Base-by-base conservation (phyloP, 2,888 invertebrate genomes). In the Pyrrhia umbra region DNA sequence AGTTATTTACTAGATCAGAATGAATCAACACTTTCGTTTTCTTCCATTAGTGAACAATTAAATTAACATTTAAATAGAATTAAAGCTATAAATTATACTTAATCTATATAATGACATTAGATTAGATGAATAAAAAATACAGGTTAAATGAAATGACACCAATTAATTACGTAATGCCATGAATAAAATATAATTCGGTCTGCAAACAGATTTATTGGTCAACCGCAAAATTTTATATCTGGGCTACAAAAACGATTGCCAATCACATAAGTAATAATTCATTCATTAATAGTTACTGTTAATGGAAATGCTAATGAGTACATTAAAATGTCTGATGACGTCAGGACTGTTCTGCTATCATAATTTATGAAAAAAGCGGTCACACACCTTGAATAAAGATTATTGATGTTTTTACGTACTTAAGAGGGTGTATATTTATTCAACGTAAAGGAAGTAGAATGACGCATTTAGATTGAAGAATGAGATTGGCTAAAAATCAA, bases 121-220 rank as follows among this genome's bases (percentile, higher is more conserved):
- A 21, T 52, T 40, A 59, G 57, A 70, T 42, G 47, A 62, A 47
- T 25, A 51, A 39, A 67, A 62, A 77, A 77, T 69, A 55, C 74
- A 42, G 73, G 62, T 79, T 64, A 67, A 76, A 60, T 39, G 20
- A 61, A 60, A 59, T 61, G 60, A 68, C 45, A 42, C 18, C 49
- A 27, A 77, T 66, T 61, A 69, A 77, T 77, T 66, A 60, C 50
- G 52, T 65, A 69, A 65, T 55, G 61, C 25, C 34, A 57, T 59
- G 61, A 71, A 68, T 75, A 70, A 70, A 57, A 75, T 46, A 56
- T 60, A 58, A 51, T 59, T 43, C 9, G 13, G 25, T 57, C 34
- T 50, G 61, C 62, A 58, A 64, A 64, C 73, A 76, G 47, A 66
- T 72, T 63, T 61, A 72, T 78, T 75, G 40, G 40, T 43, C 55